Percentiles rank a stretch among this genome's conserved stretches.
These are phyloP conservation scores for Sylvicapra grimmia DNA, from an alignment of 2,113 vertebrate genomes.

Conservation along the genomic window DNA sequence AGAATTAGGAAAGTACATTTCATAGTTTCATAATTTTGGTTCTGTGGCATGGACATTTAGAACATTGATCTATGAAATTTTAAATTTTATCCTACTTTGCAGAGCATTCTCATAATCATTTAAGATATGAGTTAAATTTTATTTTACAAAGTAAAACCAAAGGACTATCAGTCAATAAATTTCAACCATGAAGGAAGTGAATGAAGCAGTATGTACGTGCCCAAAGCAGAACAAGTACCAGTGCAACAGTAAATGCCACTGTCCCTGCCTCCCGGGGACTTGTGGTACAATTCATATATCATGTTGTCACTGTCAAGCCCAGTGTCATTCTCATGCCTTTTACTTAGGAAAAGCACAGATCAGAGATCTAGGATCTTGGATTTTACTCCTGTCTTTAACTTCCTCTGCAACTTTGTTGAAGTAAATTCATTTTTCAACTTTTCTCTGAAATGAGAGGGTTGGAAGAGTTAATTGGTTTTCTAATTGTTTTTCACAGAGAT, in stretches of 20 bases:
- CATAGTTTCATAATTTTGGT: background rate
- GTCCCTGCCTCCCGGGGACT: rapidly evolving
- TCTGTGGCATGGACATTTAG: background rate
- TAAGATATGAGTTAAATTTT: background rate
- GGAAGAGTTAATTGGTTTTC: background rate
- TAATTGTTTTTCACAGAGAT: background rate
- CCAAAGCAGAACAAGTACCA: background rate
- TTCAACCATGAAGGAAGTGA: background rate
- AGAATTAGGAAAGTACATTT: background rate
- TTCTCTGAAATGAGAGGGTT: background rate
- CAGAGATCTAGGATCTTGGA: background rate
- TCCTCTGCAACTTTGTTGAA: background rate
- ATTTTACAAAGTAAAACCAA: background rate
- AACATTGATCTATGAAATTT: background rate
- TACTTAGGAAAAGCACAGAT: background rate
- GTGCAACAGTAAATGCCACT: background rate
- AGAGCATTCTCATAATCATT: background rate
- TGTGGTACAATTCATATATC: background rate
- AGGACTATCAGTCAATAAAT: background rate
- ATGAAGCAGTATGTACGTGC: background rate
- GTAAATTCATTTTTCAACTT: background rate
- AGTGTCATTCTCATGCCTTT: background rate
- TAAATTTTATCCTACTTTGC: background rate
- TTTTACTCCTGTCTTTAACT: background rate
- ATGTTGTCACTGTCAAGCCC: background rate